These are phyloP conservation scores for Aleiodes alternator DNA, from an alignment of 2,888 invertebrate genomes.

Conservation along the genomic window DNA sequence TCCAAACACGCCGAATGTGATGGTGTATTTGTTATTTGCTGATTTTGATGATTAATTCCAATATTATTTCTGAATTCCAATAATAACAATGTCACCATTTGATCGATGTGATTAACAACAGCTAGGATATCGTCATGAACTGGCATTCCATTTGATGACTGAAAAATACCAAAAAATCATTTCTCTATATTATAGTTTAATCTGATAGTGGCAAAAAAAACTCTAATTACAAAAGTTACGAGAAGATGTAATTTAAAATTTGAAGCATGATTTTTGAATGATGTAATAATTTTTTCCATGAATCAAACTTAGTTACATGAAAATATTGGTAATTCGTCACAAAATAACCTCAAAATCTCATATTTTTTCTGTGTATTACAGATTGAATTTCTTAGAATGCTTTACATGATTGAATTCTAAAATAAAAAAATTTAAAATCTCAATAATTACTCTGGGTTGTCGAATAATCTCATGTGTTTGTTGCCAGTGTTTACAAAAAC, in stretches of 20 bases:
- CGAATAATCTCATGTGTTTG: conserved; percentile 91
- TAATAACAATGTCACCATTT: conserved; percentile 89
- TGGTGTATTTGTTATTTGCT: conserved; percentile 70
- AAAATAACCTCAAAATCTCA: too few relatives aligned
- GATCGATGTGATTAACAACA: conserved; percentile 94
- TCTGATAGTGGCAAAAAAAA: background rate
- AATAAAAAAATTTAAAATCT: conserved; percentile 15
- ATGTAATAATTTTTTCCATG: too few relatives aligned
- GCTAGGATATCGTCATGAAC: conserved; percentile 91
- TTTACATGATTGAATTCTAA: too few relatives aligned
- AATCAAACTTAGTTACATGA: too few relatives aligned
- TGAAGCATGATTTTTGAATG: too few relatives aligned
- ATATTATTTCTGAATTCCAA: conserved; percentile 84
- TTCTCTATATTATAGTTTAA: too few relatives aligned
- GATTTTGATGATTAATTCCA: conserved; percentile 71
- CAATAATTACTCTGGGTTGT: conserved; percentile 80
- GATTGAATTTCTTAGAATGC: too few relatives aligned
- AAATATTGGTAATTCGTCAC: too few relatives aligned
- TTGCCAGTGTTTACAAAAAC: conserved; percentile 96
- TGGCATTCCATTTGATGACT: conserved; percentile 78
- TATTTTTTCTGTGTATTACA: too few relatives aligned
- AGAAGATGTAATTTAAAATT: too few relatives aligned
- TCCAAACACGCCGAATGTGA: conserved; percentile 85
- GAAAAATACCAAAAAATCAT: conserved; percentile 47
- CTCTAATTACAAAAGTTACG: background rate